A percentile compares a stretch with the other conserved stretches of the same genome.
These are phyloP conservation scores for Gymnorhina tibicen DNA, from an alignment of 2,113 vertebrate species.

Conservation along the genomic window DNA sequence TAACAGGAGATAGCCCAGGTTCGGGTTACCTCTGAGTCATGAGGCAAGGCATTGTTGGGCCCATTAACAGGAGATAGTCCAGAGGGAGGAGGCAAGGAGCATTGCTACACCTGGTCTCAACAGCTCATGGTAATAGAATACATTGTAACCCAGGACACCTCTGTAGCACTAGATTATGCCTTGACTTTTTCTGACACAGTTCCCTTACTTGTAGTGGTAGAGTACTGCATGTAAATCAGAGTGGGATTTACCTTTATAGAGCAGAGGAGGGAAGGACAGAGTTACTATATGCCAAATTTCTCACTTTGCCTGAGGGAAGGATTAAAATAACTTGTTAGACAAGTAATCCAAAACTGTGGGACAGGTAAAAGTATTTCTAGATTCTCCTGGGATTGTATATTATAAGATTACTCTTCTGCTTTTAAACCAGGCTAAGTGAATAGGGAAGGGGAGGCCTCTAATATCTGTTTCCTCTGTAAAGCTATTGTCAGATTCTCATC, in stretches of 20 bases:
- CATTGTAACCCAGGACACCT: too few species aligned
- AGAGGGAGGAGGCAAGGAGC: too few species aligned
- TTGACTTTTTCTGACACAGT: not conserved
- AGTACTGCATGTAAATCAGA: not conserved
- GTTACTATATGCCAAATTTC: not conserved
- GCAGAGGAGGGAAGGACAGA: not conserved
- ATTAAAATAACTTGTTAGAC: slow-evolving; percentile 20
- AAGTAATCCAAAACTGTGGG: not conserved
- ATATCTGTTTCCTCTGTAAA: not conserved
- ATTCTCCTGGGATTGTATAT: not conserved
- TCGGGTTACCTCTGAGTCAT: too few species aligned
- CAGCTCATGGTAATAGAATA: too few species aligned
- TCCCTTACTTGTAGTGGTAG: not conserved
- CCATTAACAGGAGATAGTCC: too few species aligned
- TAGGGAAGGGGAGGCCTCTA: not conserved
- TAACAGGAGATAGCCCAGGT: too few species aligned
- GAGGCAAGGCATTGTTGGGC: too few species aligned
- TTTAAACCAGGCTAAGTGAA: not conserved
- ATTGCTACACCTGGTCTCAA: too few species aligned
- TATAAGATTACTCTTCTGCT: not conserved
- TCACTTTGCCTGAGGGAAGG: not conserved
- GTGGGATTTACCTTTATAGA: not conserved
- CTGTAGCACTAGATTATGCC: not conserved
- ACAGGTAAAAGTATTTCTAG: not conserved
- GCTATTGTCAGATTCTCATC: not conserved